phyloP scores from a whole-genome alignment of 2,113 vertebrate species.

The Euleptes europaea region DNA sequence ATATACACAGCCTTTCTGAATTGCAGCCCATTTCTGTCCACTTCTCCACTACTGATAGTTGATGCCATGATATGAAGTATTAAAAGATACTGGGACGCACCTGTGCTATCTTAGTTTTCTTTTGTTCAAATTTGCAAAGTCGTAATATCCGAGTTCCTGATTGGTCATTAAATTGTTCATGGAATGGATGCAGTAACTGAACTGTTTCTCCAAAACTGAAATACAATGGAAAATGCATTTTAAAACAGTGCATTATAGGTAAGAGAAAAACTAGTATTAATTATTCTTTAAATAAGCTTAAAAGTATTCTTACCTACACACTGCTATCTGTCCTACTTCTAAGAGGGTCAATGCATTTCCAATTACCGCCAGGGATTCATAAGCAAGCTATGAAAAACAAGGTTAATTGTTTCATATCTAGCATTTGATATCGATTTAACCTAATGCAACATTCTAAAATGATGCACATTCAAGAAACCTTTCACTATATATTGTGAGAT shows the following conservation, averaged over 20 bases:
- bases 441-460: not conserved
- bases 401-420: not conserved
- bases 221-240: not conserved
- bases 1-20: not conserved
- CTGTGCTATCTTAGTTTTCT: constrained; percentile 97
- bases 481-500: not conserved
- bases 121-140: constrained; percentile 96
- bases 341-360: constrained; percentile 92
- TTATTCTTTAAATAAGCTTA: constrained; percentile 16
- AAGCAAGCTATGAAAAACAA: constrained; percentile 84
- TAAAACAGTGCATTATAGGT: not conserved
- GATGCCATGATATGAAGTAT: not conserved
- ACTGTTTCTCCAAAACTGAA: constrained; percentile 92
- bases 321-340: constrained; percentile 94
- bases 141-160: constrained; percentile 89
- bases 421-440: not conserved
- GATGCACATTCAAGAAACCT: no score
- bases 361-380: constrained; percentile 95
- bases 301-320: constrained; percentile 87
- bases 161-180: constrained; percentile 91
- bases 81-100: constrained; percentile 62
- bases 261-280: not conserved
- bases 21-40: not conserved
- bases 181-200: constrained; percentile 93
- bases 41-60: no score